phyloP scores from a whole-genome alignment of 2,888 invertebrate species.

The Cheilosia urbana region DNA sequence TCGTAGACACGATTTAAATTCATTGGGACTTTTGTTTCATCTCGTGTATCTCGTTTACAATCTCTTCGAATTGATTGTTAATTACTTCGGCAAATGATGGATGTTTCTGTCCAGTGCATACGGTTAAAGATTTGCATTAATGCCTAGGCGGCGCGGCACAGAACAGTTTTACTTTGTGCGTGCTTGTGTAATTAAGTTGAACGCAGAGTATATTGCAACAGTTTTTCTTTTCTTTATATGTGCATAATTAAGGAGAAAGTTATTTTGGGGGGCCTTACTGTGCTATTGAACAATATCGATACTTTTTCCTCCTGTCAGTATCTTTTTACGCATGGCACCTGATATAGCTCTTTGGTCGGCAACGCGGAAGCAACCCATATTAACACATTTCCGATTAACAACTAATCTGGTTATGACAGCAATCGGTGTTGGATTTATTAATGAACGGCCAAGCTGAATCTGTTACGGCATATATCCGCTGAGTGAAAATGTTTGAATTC shows the following conservation, averaged over 20 bases:
- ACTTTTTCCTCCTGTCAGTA: slow-evolving; percentile 21
- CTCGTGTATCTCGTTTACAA: slow-evolving; percentile 23
- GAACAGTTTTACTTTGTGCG: not conserved
- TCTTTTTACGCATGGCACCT: slow-evolving; percentile 33
- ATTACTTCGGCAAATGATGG: slow-evolving; percentile 52
- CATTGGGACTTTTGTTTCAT: slow-evolving; percentile 12
- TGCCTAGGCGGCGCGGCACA: slow-evolving; percentile 25
- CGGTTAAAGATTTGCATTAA: slow-evolving; percentile 54
- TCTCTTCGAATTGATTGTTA: slow-evolving; percentile 49
- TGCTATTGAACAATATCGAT: slow-evolving; percentile 15
- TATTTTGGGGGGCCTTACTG: slow-evolving; percentile 23
- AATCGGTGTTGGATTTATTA: not conserved
- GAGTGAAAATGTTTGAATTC: not conserved
- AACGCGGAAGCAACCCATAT: slow-evolving; percentile 54
- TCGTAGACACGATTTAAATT: slow-evolving; percentile 22
- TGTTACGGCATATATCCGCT: not conserved
- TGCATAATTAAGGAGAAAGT: slow-evolving; percentile 64
- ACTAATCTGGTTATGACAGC: slow-evolving; percentile 15
- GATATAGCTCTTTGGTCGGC: slow-evolving; percentile 43
- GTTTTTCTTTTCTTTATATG: slow-evolving; percentile 5
- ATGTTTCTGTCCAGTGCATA: slow-evolving; percentile 49
- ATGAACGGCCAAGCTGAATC: not conserved
- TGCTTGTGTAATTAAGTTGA: slow-evolving; percentile 20
- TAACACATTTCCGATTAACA: slow-evolving; percentile 32
- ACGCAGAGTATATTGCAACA: slow-evolving; percentile 44